Conservation (phyloP, 2,888 invertebrate species). For the Oscheius myriophilus region DNA sequence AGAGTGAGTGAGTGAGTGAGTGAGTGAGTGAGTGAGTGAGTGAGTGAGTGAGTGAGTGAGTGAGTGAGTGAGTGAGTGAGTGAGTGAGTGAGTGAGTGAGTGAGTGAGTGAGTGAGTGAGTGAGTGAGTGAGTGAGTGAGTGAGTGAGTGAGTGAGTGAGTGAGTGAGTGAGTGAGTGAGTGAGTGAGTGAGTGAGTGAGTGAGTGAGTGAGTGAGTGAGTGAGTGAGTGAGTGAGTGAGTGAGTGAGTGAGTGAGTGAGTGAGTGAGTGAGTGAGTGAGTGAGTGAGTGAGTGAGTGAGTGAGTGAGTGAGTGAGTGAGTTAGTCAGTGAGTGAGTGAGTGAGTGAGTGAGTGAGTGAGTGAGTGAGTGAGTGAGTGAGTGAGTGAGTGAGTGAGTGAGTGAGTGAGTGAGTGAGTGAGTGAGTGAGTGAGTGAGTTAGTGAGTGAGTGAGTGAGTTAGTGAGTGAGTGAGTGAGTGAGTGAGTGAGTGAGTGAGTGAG, state of each 20-base stretch:
- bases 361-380: not conserved
- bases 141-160: not conserved
- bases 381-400: too few relatives aligned
- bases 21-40: too few relatives aligned
- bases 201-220: not conserved
- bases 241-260: not conserved
- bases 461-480: not conserved
- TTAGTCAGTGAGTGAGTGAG: not conserved
- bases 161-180: not conserved
- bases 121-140: too few relatives aligned
- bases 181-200: too few relatives aligned
- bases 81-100: too few relatives aligned
- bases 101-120: not conserved
- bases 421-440: not conserved
- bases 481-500: too few relatives aligned
- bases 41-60: not conserved
- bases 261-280: not conserved
- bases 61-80: not conserved
- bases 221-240: too few relatives aligned
- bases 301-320: not conserved
- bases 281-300: too few relatives aligned
- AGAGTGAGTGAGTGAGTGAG: too few relatives aligned
- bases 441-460: too few relatives aligned
- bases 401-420: not conserved
- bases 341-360: too few relatives aligned